Conservation (phyloP, 2,888 invertebrate genomes). For the Troides helena region DNA sequence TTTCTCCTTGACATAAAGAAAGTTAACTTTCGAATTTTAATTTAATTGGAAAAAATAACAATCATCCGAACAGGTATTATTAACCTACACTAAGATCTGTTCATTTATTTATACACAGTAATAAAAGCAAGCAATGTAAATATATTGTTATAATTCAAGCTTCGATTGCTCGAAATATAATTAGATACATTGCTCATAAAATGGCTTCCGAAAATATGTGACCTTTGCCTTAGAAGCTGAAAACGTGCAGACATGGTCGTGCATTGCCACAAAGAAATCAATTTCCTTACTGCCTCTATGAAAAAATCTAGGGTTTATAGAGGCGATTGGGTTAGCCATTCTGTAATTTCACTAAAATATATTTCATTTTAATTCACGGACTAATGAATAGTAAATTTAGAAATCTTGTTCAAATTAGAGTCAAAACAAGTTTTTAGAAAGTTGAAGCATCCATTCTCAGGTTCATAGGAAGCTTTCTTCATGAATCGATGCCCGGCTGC, state of each 20-base stretch:
- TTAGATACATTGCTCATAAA: too few species aligned
- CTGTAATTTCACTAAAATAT: too few species aligned
- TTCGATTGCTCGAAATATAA: too few species aligned
- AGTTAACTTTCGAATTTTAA: slow-evolving; percentile 20
- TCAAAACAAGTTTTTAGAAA: not conserved
- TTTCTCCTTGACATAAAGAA: not conserved
- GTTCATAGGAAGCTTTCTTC: not conserved
- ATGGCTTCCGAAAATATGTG: too few species aligned
- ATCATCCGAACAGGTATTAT: not conserved
- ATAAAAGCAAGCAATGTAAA: not conserved
- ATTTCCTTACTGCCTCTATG: too few species aligned
- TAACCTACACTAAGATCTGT: not conserved
- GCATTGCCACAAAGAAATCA: too few species aligned
- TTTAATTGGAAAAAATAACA: not conserved
- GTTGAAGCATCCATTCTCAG: not conserved
- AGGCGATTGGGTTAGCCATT: too few species aligned
- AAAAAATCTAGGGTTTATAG: too few species aligned
- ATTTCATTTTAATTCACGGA: not conserved
- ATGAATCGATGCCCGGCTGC: not conserved
- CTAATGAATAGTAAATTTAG: not conserved
- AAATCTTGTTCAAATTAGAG: not conserved
- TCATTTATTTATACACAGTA: not conserved
- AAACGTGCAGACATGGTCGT: too few species aligned
- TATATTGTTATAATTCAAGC: too few species aligned
- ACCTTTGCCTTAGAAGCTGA: too few species aligned